Evolutionary conservation across 2,888 invertebrate species (phyloP).

Genomic region (Lasiommata megera): DNA sequence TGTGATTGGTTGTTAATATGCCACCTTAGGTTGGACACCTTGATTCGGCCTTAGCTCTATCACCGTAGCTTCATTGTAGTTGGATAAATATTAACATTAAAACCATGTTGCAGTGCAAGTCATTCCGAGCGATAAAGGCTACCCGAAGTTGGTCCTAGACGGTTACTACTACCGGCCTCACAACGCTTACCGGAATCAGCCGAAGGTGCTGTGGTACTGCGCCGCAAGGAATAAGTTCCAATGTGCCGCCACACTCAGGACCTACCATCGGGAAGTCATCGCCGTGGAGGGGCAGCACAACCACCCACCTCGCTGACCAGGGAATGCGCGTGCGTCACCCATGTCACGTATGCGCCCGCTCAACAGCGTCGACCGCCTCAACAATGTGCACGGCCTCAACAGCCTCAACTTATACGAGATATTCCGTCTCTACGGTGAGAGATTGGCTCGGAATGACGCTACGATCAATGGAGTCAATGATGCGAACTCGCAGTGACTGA

Average conservation of each 20-base stretch:
- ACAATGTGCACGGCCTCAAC: slow-evolving; percentile 1
- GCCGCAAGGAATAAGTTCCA: slow-evolving; percentile 57
- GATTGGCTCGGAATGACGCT: neutral
- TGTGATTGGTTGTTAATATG: no score
- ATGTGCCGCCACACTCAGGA: slow-evolving; percentile 61
- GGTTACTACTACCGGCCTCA: slow-evolving; percentile 69
- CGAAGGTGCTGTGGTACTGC: slow-evolving; percentile 70
- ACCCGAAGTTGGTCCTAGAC: slow-evolving; percentile 61
- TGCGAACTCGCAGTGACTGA: neutral
- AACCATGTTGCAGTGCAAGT: slow-evolving; percentile 54
- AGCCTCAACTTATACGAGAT: slow-evolving; percentile 12
- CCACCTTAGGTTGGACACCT: no score
- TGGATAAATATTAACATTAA: slow-evolving; percentile 1
- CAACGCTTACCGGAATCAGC: slow-evolving; percentile 70
- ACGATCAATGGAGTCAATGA: neutral
- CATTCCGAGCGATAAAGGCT: slow-evolving; percentile 60
- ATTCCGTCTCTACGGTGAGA: slow-evolving; percentile 9
- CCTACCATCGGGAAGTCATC: slow-evolving; percentile 58
- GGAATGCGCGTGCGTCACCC: slow-evolving; percentile 27
- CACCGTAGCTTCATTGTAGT: neutral
- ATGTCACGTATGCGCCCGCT: slow-evolving; percentile 16
- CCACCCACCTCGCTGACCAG: slow-evolving; percentile 52
- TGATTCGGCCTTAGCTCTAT: no score
- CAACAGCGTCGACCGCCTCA: slow-evolving; percentile 11
- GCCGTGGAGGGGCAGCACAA: slow-evolving; percentile 58